Percentiles rank a stretch among this genome's conserved stretches.
Evolutionary conservation across 2,797 vertebrate genomes (phyloP).

Genomic region (Trachurus trachurus): DNA sequence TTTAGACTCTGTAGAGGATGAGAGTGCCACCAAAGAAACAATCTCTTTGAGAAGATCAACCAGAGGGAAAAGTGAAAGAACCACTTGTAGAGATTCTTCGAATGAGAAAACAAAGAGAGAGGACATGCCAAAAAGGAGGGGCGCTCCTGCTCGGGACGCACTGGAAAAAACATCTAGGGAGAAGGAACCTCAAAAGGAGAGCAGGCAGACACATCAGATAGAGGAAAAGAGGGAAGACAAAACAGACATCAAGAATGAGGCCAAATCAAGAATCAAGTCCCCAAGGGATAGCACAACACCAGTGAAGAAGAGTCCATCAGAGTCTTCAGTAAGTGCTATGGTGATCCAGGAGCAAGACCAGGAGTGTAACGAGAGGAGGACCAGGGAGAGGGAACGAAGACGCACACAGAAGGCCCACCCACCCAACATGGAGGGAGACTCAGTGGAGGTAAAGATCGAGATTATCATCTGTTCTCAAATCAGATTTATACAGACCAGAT

Average conservation of each 20-base stretch:
- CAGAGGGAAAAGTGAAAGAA: slow-evolving; percentile 49
- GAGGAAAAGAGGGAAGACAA: background rate
- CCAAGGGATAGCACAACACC: too few relatives aligned
- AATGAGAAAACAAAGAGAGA: slow-evolving; percentile 27
- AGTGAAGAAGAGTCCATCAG: too few relatives aligned
- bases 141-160: slow-evolving; percentile 23
- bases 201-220: background rate
- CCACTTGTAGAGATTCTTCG: background rate
- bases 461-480: too few relatives aligned
- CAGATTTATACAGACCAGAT: too few relatives aligned
- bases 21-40: background rate
- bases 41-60: slow-evolving; percentile 18
- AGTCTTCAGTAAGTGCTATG: too few relatives aligned
- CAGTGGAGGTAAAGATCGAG: slow-evolving; percentile 68
- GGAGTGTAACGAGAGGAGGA: slow-evolving; percentile 59
- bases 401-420: background rate
- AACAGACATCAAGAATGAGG: background rate
- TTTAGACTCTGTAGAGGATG: slow-evolving; percentile 65
- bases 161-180: slow-evolving; percentile 18
- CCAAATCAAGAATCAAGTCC: too few relatives aligned
- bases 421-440: slow-evolving; percentile 36
- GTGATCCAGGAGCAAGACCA: too few relatives aligned
- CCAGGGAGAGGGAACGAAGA: slow-evolving; percentile 56
- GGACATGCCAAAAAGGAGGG: background rate
- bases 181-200: background rate